Conservation (phyloP, 2,888 invertebrate genomes). For the Hanleya hanleyi region DNA sequence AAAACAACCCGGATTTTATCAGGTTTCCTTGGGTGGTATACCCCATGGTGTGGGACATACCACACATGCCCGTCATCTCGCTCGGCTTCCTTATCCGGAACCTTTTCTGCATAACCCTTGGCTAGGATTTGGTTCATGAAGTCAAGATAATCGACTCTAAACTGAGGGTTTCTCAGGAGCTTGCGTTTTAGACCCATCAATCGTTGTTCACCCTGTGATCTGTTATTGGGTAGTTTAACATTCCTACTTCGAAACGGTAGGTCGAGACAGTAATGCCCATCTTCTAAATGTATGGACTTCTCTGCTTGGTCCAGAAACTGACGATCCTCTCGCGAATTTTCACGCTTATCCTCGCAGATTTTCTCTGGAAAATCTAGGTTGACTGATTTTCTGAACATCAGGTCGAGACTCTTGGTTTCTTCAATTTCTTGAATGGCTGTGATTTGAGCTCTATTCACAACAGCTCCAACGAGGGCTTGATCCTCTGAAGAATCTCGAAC, state of each 20-base stretch:
- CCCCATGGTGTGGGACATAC: conserved; percentile 19
- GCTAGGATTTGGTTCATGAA: too few relatives aligned
- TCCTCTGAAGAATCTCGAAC: background rate
- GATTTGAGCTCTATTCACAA: background rate
- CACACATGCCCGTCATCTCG: conserved; percentile 11
- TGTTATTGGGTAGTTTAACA: conserved; percentile 12
- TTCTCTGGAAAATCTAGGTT: conserved; percentile 17
- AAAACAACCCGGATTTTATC: too few relatives aligned
- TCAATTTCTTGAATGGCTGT: background rate
- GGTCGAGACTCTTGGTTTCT: background rate
- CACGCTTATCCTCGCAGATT: conserved; percentile 18
- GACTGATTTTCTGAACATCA: background rate
- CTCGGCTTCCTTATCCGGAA: background rate
- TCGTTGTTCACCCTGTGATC: conserved; percentile 1
- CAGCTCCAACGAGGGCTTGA: background rate
- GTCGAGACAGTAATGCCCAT: too few relatives aligned
- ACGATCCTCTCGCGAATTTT: conserved; percentile 16
- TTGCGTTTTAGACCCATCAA: too few relatives aligned
- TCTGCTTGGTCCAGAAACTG: background rate
- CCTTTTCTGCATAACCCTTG: too few relatives aligned
- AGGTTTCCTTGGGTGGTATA: conserved; percentile 27
- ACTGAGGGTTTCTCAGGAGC: too few relatives aligned
- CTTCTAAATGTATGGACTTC: background rate
- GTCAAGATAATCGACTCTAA: background rate
- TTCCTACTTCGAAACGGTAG: conserved; percentile 7